These are phyloP conservation scores for Phrynosoma platyrhinos DNA, from an alignment of 2,113 vertebrate genomes.

Conservation along the genomic window DNA sequence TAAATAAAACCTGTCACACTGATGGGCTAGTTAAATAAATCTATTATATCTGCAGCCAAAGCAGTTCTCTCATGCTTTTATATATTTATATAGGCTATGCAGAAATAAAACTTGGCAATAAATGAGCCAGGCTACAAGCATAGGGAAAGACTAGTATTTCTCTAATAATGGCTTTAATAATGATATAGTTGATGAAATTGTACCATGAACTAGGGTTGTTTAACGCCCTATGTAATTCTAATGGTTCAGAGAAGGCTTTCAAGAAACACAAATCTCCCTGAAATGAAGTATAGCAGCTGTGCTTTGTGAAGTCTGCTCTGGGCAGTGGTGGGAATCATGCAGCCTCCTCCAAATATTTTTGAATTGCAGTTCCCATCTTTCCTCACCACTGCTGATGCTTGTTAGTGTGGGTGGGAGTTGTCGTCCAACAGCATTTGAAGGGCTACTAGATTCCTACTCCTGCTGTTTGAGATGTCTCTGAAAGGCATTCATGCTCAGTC, in stretches of 20 bases:
- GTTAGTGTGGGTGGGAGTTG: background rate
- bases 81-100: slow-evolving; percentile 47
- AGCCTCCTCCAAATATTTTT: no score
- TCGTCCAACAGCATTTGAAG: background rate
- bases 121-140: slow-evolving; percentile 53
- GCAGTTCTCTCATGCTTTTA: slow-evolving; percentile 41
- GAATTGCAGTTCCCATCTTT: no score
- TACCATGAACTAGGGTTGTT: background rate
- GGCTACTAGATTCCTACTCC: background rate
- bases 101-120: slow-evolving; percentile 63
- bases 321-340: no score
- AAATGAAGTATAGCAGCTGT: background rate
- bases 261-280: background rate
- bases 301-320: background rate
- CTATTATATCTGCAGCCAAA: slow-evolving; percentile 28
- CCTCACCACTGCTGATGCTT: no score
- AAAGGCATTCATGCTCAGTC: background rate
- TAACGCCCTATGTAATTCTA: background rate
- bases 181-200: slow-evolving; percentile 55
- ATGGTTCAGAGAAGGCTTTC: background rate
- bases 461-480: background rate
- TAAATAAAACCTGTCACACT: slow-evolving; percentile 17
- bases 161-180: slow-evolving; percentile 57
- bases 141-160: slow-evolving; percentile 54
- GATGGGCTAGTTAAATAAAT: slow-evolving; percentile 31